phyloP scores from a whole-genome alignment of 2,888 invertebrate species.

The Orthosia incerta region DNA sequence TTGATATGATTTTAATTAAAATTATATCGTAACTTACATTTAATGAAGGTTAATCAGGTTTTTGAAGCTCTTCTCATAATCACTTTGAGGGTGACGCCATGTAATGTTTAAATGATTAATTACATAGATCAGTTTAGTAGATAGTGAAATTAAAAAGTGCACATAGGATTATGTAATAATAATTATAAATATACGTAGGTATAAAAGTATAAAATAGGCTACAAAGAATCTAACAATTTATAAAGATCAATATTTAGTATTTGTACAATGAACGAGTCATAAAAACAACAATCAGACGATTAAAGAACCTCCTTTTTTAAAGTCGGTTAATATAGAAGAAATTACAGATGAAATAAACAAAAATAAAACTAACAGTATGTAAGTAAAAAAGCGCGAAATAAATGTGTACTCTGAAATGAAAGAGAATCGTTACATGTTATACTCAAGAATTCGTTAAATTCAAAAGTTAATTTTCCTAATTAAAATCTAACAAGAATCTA shows the following conservation, averaged over 20 bases:
- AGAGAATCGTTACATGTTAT: too few relatives aligned
- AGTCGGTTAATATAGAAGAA: too few relatives aligned
- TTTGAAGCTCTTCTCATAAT: slow-evolving; percentile 26
- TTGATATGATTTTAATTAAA: slow-evolving; percentile 60
- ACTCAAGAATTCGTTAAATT: not conserved
- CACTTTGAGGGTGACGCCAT: slow-evolving; percentile 40
- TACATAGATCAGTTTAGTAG: slow-evolving; percentile 7
- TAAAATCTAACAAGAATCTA: slow-evolving; percentile 38
- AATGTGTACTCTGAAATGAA: not conserved
- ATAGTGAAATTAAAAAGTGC: not conserved
- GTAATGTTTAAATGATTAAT: slow-evolving; percentile 33
- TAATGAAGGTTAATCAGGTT: slow-evolving; percentile 52
- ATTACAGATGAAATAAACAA: too few relatives aligned
- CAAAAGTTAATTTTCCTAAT: slow-evolving; percentile 1
- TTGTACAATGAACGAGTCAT: not conserved
- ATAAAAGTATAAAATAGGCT: not conserved
- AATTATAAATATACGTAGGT: not conserved
- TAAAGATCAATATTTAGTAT: too few relatives aligned
- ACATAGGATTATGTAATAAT: not conserved
- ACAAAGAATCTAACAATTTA: not conserved
- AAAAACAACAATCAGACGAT: too few relatives aligned
- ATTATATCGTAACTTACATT: slow-evolving; percentile 31
- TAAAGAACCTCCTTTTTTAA: too few relatives aligned
- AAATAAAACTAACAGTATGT: too few relatives aligned
- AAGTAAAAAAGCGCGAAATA: too few relatives aligned